Evolutionary conservation across 2,888 invertebrate species (phyloP), one percentile per base, ranked within the genome.

Genomic region (Cerceris rybyensis): DNA sequence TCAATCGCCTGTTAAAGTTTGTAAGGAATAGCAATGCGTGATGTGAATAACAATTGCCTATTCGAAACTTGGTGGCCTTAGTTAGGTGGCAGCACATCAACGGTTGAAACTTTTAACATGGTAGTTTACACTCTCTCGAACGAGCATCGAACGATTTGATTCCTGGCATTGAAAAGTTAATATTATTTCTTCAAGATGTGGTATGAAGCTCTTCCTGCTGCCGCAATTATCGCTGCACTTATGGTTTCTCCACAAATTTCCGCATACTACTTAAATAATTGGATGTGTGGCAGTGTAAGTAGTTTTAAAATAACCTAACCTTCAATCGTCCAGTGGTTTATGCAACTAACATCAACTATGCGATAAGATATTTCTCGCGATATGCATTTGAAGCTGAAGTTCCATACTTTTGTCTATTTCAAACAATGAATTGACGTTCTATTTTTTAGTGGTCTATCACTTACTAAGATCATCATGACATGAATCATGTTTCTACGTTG

Each of bases 151-250:
- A 46, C 46, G 46, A 11, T 46, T 46, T 46, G 1, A 11, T 8
- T 8, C 6, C 9, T 11, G 46, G 46, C 11, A 46, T 46, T 46
- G 1, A 2, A 11, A 46, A 28, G 28, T 46, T 11, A 6, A 11
- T 1, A 46, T 8, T 11, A 11, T 46, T 46, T 0, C 7, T 52
- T 52, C 43, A 81, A 77, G 76, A 91, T 91, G 91, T 91, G 91
- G 91, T 89, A 84, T 43, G 90, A 90, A 14, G 49, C 75, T 17
- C 0, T 91, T 41, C 88, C 90, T 13, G 6, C 86, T 0, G 7
- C 81, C 5, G 0, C 52, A 0, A 80, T 91, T 43, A 79, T 90
- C 11, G 60, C 6, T 0, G n/a, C 6, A 1, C 14, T 41, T 0
- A 0, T 84, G 6, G 0, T 57, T 0, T 0, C 77, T 2, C 87